Conservation (phyloP, 2,113 vertebrate species). For the Salvator merianae region DNA sequence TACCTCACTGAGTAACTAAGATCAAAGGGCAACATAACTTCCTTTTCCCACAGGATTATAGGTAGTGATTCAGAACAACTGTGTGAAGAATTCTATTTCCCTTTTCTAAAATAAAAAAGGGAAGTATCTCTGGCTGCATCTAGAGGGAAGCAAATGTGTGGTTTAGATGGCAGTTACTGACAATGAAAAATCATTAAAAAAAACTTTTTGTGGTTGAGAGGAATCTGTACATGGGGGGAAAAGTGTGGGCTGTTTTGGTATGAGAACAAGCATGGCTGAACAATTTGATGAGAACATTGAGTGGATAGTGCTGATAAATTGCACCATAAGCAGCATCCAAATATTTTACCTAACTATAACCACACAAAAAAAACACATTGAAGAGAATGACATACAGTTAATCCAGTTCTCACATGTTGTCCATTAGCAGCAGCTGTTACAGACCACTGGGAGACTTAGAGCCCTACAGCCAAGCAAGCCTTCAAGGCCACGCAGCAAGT, state of each 20-base stretch:
- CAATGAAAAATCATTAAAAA: no score
- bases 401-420: not conserved
- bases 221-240: no score
- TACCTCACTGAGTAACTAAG: slow-evolving; percentile 10
- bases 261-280: no score
- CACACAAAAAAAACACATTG: no score
- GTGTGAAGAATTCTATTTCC: rapidly evolving
- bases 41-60: not conserved
- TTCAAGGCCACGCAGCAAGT: not conserved
- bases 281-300: no score
- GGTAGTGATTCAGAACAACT: not conserved
- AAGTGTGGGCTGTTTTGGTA: no score
- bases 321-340: no score
- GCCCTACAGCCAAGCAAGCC: no score
- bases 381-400: not conserved
- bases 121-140: not conserved
- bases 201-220: no score
- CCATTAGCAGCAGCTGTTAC: not conserved
- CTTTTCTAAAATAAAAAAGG: not conserved
- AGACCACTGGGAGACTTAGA: not conserved
- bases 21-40: not conserved
- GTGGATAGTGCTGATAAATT: not conserved
- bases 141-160: no score
- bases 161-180: no score
- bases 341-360: no score